Base-by-base conservation (phyloP, 2,113 vertebrate species). In the Camarhynchus parvulus region DNA sequence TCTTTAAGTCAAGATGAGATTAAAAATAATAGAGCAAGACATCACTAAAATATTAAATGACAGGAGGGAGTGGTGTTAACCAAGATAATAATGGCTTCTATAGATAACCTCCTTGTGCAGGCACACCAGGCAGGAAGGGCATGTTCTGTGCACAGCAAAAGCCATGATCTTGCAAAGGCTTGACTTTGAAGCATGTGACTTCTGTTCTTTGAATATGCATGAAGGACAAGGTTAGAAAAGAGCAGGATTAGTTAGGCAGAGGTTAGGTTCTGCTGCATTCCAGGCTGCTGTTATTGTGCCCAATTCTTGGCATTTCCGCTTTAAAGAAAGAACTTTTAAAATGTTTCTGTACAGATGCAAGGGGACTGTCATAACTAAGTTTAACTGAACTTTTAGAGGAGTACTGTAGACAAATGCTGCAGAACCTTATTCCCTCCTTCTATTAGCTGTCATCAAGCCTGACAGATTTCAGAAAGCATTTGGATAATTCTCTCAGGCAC, bases 111-210 rank as follows among this genome's bases (percentile, higher is more conserved):
- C 46, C 59, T 77, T 1, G 2, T 39, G 69, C 64, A 55, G 39
- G 79, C 75, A 74, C 42, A 86, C 23, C 21, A 15, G 68, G 68
- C 90, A 74, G 87, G 84, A 93, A 90, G 35, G 63, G 44, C 90
- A 87, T 3, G 84, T 94, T 94, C 74, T 30, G 4, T 25, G 46
- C 55, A 42, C 31, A 69, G 64, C 2, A 2, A 84, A 83, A 61
- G 42, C 70, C 7, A 0, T 44, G 63, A 76, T 88, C 89, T 67
- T 95, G 89, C 82, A 92, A 77, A 83, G 47, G 55, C 85, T 83
- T 95, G 83, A 81, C 83, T 96, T 67, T n/a, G 83, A 91, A 74
- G 50, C 84, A n/a, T 77, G 81, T 95, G 94, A 94, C 81, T 83
- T 94, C 0, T 0, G 37, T 11, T 25, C 10, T 91, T 94, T 94